phyloP scores from a whole-genome alignment of 2,888 invertebrate species.

The Rhagonycha fulva region DNA sequence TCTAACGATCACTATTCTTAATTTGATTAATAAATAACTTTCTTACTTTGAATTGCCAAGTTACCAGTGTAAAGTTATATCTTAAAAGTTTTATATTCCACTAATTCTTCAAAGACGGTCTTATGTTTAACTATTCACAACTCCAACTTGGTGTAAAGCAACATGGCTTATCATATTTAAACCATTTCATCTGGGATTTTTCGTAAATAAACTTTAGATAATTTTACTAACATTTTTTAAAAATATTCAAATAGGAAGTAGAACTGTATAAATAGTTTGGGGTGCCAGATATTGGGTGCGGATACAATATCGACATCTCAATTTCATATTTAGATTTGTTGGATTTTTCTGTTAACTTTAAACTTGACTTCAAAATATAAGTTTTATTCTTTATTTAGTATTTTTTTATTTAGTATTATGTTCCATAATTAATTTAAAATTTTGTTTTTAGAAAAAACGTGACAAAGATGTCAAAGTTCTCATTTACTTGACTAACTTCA shows the following conservation, averaged over 20 bases:
- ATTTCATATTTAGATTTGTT: neutral
- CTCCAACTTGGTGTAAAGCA: neutral
- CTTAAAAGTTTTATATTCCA: neutral
- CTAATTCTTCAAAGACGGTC: neutral
- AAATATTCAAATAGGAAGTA: neutral
- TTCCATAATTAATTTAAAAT: too few species aligned
- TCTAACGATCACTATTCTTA: neutral
- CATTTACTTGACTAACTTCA: too few species aligned
- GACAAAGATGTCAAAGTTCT: too few species aligned
- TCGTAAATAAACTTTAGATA: neutral
- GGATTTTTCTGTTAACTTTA: neutral
- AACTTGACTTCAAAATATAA: too few species aligned
- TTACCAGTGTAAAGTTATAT: neutral
- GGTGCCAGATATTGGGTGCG: neutral
- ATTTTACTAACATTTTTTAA: neutral
- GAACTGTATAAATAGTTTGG: neutral
- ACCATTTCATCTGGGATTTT: neutral
- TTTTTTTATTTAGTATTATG: too few species aligned
- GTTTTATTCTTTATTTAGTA: too few species aligned
- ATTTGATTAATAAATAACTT: neutral
- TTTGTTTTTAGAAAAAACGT: too few species aligned
- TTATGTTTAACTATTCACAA: neutral
- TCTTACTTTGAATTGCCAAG: neutral
- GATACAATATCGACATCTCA: neutral
- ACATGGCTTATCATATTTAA: neutral